Percentiles rank a stretch among this genome's conserved stretches.
phyloP scores from a whole-genome alignment of 2,888 invertebrate genomes.

The Cremastobaeus sp. region DNA sequence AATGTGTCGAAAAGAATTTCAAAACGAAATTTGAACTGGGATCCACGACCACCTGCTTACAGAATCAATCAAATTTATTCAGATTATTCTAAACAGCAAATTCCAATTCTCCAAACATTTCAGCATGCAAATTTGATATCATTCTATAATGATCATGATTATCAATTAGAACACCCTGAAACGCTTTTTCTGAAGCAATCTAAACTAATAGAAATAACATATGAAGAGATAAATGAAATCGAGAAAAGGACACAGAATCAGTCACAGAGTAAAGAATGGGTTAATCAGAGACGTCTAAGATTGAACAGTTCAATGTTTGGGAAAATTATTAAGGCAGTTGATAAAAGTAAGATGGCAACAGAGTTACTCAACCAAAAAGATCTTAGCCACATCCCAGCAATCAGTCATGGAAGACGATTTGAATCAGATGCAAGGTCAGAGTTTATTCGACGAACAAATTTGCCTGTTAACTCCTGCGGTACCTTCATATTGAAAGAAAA shows the following conservation, averaged over 20 bases:
- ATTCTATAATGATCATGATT: conserved; percentile 25
- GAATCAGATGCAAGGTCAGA: conserved; percentile 28
- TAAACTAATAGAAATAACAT: conserved; percentile 3
- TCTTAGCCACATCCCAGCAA: conserved; percentile 4
- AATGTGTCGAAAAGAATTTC: background rate
- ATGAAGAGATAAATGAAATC: background rate
- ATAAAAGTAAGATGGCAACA: conserved; percentile 8
- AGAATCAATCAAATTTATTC: background rate
- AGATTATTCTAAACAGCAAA: conserved; percentile 2
- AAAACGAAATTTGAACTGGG: background rate
- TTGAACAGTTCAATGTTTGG: conserved; percentile 23
- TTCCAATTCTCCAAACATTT: conserved; percentile 3
- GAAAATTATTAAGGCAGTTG: conserved; percentile 1
- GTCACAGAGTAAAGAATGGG: conserved; percentile 11
- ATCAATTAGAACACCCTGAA: conserved; percentile 13
- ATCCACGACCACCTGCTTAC: background rate
- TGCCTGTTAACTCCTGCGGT: background rate
- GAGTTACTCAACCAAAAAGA: conserved; percentile 9
- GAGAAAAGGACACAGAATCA: conserved; percentile 8
- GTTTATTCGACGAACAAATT: background rate
- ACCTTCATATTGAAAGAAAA: background rate
- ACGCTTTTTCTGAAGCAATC: conserved; percentile 4
- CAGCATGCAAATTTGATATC: background rate
- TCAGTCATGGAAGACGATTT: conserved; percentile 37
- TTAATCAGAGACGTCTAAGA: background rate